phyloP scores from a whole-genome alignment of 2,888 invertebrate species.

The Melangyna quadrimaculata region DNA sequence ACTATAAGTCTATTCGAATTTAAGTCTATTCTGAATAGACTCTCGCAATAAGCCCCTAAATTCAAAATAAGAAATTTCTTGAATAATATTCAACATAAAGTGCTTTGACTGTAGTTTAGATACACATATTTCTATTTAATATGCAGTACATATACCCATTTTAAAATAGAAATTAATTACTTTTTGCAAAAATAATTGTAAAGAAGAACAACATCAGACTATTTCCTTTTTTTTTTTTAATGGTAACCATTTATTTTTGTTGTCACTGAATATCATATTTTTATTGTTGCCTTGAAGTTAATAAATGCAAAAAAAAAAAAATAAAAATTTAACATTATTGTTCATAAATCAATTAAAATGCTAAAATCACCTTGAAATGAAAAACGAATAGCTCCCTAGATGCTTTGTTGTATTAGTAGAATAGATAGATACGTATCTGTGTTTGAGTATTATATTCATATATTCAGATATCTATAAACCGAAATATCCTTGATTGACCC shows the following conservation, averaged over 20 bases:
- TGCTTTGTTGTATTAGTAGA: not conserved
- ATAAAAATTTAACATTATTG: not conserved
- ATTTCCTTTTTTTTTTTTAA: not conserved
- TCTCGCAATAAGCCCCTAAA: too few species aligned
- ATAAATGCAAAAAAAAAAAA: not conserved
- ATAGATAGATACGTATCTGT: not conserved
- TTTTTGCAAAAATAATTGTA: not conserved
- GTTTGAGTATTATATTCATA: not conserved
- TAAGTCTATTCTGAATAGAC: too few species aligned
- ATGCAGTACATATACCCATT: not conserved
- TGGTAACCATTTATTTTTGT: not conserved
- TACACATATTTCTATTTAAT: not conserved
- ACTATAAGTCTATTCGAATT: too few species aligned
- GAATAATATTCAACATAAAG: not conserved
- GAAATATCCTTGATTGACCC: constrained; percentile 32
- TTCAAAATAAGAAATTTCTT: too few species aligned
- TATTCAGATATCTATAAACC: not conserved
- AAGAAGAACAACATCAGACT: not conserved
- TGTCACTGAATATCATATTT: not conserved
- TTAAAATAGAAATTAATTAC: not conserved
- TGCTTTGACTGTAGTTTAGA: not conserved
- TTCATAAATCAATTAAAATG: not conserved
- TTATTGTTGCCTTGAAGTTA: not conserved
- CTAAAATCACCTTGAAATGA: not conserved
- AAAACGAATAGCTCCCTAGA: not conserved